These are phyloP conservation scores for Petrosia ficiformis DNA, from an alignment of 37 sponge, comb jelly and placozoan genomes.

Conservation along the genomic window DNA sequence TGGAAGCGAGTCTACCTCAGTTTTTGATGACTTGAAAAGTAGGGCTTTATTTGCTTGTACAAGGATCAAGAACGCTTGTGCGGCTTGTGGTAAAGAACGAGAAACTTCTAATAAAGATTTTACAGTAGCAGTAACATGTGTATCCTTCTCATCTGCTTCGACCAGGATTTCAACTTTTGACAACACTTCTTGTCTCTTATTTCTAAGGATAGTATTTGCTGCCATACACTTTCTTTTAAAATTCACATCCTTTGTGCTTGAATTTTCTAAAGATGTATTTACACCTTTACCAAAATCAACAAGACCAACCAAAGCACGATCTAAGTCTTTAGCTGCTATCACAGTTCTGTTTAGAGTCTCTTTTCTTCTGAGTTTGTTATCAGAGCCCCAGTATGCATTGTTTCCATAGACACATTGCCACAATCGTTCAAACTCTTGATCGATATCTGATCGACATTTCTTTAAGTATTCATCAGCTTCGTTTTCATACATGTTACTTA, in stretches of 20 bases:
- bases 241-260: constrained; percentile 33
- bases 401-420: constrained; percentile 58
- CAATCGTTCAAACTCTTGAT: constrained; percentile 34
- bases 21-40: constrained; percentile 32
- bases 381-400: constrained; percentile 67
- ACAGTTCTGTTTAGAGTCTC: constrained; percentile 36
- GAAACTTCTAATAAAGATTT: constrained; percentile 59
- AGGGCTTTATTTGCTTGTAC: constrained; percentile 55
- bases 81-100: constrained; percentile 42
- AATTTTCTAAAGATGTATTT: constrained; percentile 26
- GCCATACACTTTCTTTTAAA: constrained; percentile 57
- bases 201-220: constrained; percentile 24
- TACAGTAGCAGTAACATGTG: constrained; percentile 46
- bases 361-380: constrained; percentile 35
- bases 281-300: constrained; percentile 69
- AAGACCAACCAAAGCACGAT: constrained; percentile 25
- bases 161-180: constrained; percentile 33
- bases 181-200: constrained; percentile 42
- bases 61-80: constrained; percentile 41
- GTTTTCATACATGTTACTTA: constrained; percentile 34
- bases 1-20: constrained; percentile 16
- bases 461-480: constrained; percentile 56
- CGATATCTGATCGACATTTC: constrained; percentile 18
- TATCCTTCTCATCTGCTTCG: constrained; percentile 24
- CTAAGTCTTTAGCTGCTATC: constrained; percentile 38